Conservation (phyloP, 2,888 invertebrate species). For the Gibbula magus region DNA sequence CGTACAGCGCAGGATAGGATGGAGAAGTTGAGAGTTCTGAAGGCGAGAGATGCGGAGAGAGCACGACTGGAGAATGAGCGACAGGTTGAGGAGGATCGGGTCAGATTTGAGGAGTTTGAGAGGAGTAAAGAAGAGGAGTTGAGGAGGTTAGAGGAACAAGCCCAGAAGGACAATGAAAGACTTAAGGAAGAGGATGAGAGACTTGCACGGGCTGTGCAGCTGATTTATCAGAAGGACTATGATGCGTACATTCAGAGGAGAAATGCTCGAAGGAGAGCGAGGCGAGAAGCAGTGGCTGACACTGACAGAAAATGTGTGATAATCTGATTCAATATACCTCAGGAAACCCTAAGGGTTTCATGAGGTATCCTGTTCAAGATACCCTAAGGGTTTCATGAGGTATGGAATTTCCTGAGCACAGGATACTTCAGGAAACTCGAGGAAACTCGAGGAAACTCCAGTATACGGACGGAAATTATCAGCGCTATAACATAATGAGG, state of each 20-base stretch:
- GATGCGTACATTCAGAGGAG: neutral
- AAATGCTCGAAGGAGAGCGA: neutral
- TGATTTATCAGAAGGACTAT: neutral
- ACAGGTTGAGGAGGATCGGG: neutral
- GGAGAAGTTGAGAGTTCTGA: neutral
- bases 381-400: too few relatives aligned
- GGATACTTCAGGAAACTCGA: too few relatives aligned
- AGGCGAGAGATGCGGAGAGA: neutral
- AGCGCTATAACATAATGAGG: too few relatives aligned
- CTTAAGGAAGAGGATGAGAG: neutral
- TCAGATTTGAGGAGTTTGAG: neutral
- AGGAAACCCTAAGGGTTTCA: too few relatives aligned
- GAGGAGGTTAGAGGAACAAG: neutral
- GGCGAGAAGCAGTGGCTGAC: neutral
- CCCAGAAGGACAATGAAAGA: neutral
- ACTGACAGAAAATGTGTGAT: too few relatives aligned
- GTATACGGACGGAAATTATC: too few relatives aligned
- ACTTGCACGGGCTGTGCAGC: neutral
- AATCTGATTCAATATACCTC: too few relatives aligned
- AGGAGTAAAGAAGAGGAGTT: neutral
- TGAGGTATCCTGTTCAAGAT: too few relatives aligned
- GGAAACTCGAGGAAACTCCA: too few relatives aligned
- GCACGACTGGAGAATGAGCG: neutral
- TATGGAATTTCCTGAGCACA: too few relatives aligned
- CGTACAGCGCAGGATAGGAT: neutral